Base-by-base conservation (phyloP, 2,113 vertebrate species). In the Rhabdornis inornatus region DNA sequence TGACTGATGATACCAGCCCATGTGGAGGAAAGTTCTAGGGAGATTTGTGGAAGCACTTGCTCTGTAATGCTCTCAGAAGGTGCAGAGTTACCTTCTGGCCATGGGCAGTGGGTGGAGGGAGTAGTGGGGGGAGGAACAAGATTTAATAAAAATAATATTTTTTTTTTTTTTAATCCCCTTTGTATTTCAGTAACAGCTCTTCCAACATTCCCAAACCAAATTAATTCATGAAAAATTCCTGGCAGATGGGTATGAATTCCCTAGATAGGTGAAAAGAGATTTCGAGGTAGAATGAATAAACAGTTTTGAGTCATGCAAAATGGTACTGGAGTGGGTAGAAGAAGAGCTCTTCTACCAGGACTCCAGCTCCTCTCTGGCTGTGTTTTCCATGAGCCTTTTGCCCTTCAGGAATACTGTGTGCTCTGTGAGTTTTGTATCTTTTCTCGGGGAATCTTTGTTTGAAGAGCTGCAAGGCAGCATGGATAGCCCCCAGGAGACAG, bases 221-320 rank as follows among this genome's bases (percentile, higher is more conserved):
- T 78, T 86, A 95, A 86, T 37, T 77, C 2, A 63, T 47, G 33
- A 92, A 93, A 71, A 78, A 92, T 78, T 92, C 80, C 83, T 94
- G 93, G 68, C 90, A 89, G 56, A 83, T 68, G 4, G 1, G 21
- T 70, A 64, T 39, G 80, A 94, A 94, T 96, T 94, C 89, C 86
- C 64, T 9, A 92, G 63, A 80, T 88, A 85, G 53, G 80, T 56
- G 53, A 87, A 94, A 86, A 71, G 49, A 92, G 80, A 78, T 86
- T 75, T 75, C 31, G 56, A 84, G 55, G 64, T 55, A 63, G 37
- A 89, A 16, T 19, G 83, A 89, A 60, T 78, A 77, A 95, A 64
- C 65, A 92, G 33, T 55, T 93, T 90, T 5, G 6, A 63, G 52
- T 66, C 7, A 42, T 55, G 56, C 20, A 86, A 88, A 90, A 74